Evolutionary conservation across 2,113 vertebrate species (phyloP), one percentile per base, ranked within the genome.

Genomic region (Murina feae): DNA sequence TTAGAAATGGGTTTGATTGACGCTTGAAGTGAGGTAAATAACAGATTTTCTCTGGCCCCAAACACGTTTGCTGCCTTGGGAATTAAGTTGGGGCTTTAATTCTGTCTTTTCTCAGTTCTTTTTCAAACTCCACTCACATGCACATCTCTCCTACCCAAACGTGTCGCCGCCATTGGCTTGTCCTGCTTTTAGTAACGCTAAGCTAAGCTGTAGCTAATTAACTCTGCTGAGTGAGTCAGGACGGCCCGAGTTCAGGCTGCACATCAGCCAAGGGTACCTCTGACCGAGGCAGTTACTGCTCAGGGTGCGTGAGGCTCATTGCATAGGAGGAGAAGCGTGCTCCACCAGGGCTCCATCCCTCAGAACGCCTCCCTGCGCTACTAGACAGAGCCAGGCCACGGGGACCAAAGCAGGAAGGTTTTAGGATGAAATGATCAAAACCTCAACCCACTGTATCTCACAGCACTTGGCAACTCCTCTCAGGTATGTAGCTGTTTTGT

Each of bases 181-280:
- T 78, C 60, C 55, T 86, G 80, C 80, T 84, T 97, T 96, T 92
- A 95, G 87, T 83, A 92, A 49, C 60, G 65, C 88, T 30, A 1
- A 69, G 44, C 89, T 89, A 53, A 86, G 55, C 92, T 79, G 63
- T 37, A 81, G 3, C 76, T 85, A 20, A 85, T 88, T 53, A 80
- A 21, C 53, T 32, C 3, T 44, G 25, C 39, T 6, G 23, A 23
- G 37, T 66, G 72, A 53, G 58, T 55, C 89, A 72, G 55, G 72
- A 12, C 4, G 32, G 66, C 58, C 92, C 47, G 76, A 55, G 53
- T 88, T 32, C 4, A 30, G 66, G 53, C 47, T 79, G 78, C 60
- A 17, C 42, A 58, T 66, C 66, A 23, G 60, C 53, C 55, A 20
- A 35, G 63, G 37, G 28, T 58, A 30, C 60, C 53, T 75, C 75